Evolutionary conservation across 2,888 invertebrate species (phyloP), one percentile per base, ranked within the genome.

Genomic region (Osmoderma eremita): DNA sequence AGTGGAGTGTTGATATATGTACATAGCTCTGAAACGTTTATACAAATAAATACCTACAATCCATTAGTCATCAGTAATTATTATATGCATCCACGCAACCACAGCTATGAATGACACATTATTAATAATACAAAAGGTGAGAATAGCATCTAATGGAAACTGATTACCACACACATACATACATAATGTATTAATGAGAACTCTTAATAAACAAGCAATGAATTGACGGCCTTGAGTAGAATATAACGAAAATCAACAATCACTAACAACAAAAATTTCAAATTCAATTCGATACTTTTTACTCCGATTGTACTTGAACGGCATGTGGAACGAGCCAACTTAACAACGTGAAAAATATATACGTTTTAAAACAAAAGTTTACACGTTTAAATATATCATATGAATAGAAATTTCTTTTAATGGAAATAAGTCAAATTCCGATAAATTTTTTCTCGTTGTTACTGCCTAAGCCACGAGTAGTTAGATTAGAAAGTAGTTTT

Each of bases 131-230:
- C 17, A 45, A 45, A 13, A 30, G 15, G 58, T n/a, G 45, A 42
- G 45, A 36, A 61, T 61, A 45, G 17, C 45, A 30, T 17, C 30
- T 10, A 45, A 45, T 17, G 18, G 45, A 17, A 45, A 42, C 12
- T 30, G 15, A 30, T 61, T 61, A 48, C 42, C 45, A 45, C 58
- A 61, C 42, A 45, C 24, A 61, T 42, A 61, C 45, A 30, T 30
- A 30, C 30, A 30, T 30, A 41, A 54, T 30, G 45, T 42, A 61
- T 61, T 61, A 61, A 61, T 48, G 42, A 58, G 58, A 42, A 17
- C 24, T 42, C 51, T 41, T 42, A 42, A 53, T 64, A 64, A 64
- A 64, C 63, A 64, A 64, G 24, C 13, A 24, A 20, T n/a, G 50
- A 15, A 15, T 20, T 4, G 48, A 5, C 22, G 63, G 53, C 63